A percentile compares a stretch with the other conserved stretches of the same genome.
These are phyloP conservation scores for Lacanobia oleracea DNA, from an alignment of 2,888 invertebrate genomes.

Conservation along the genomic window DNA sequence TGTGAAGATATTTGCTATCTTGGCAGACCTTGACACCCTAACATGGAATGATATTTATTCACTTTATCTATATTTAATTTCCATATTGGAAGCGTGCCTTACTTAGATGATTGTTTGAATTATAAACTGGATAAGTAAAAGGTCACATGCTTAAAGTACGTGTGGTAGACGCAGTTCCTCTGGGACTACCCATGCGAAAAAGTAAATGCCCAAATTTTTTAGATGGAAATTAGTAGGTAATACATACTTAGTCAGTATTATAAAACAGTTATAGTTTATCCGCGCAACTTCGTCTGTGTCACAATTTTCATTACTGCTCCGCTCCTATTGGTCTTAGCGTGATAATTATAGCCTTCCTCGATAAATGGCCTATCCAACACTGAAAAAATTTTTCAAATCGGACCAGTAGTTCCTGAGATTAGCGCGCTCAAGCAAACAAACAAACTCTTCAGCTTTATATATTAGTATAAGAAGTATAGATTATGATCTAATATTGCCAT, in stretches of 20 bases:
- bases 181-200: no score
- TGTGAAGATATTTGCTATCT: conserved; percentile 50
- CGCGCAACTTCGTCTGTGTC: no score
- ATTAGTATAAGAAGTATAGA: no score
- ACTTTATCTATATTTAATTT: neutral
- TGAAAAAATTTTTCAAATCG: no score
- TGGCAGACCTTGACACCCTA: conserved; percentile 56
- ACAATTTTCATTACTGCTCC: no score
- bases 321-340: no score
- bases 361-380: no score
- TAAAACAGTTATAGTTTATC: no score
- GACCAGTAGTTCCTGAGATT: no score
- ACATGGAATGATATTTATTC: conserved; percentile 22
- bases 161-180: neutral
- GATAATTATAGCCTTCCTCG: no score
- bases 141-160: neutral
- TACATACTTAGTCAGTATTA: neutral
- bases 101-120: neutral
- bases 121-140: neutral
- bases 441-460: no score
- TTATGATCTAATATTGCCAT: neutral
- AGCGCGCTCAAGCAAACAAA: no score
- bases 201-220: neutral
- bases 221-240: neutral
- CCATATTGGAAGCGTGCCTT: neutral